These are phyloP conservation scores for Stramonita haemastoma DNA, from an alignment of 2,888 invertebrate species.

Conservation along the genomic window DNA sequence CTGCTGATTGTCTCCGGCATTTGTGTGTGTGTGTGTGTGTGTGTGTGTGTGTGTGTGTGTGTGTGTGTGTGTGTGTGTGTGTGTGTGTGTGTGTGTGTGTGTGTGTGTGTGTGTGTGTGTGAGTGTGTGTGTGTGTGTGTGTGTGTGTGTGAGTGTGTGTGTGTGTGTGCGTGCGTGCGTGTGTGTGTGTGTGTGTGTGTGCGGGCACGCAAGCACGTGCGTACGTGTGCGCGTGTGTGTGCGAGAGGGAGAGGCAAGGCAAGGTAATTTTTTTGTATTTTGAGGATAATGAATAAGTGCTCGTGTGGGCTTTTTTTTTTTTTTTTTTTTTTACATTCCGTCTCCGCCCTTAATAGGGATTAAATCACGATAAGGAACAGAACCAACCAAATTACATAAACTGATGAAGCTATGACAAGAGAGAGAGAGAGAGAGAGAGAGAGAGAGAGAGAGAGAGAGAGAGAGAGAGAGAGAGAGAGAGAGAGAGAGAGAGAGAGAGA, in stretches of 20 bases:
- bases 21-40: not conserved
- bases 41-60: not conserved
- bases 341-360: too few relatives aligned
- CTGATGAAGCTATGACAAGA: too few relatives aligned
- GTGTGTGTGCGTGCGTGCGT: not conserved
- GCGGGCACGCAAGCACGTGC: not conserved
- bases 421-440: not conserved
- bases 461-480: not conserved
- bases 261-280: too few relatives aligned
- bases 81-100: not conserved
- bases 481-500: not conserved
- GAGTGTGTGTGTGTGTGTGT: not conserved
- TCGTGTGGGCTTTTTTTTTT: too few relatives aligned
- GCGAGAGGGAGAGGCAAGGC: too few relatives aligned
- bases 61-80: not conserved
- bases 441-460: slow-evolving; percentile 14
- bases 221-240: not conserved
- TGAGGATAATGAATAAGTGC: too few relatives aligned
- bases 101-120: not conserved
- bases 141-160: not conserved
- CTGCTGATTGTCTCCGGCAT: too few relatives aligned
- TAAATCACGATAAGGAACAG: too few relatives aligned
- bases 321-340: too few relatives aligned
- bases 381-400: too few relatives aligned
- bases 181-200: not conserved